Base-by-base conservation (phyloP, 1,140 invertebrate species). In the Branchinecta lindahli region DNA sequence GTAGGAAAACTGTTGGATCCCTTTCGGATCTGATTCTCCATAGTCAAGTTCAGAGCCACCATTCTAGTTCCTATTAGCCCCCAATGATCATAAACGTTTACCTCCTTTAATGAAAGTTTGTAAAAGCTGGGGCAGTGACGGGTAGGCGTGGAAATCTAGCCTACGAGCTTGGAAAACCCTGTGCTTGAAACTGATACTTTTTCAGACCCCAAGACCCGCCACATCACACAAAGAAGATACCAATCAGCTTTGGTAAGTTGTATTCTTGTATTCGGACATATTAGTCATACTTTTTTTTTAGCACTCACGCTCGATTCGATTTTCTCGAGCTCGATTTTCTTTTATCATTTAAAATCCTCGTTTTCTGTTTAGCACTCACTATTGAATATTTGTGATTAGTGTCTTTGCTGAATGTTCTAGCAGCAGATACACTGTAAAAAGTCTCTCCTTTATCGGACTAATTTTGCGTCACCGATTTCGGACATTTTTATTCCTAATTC, bases 161-260 rank as follows among this genome's bases (percentile, higher is more conserved):
- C 33, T 33, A 33, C 5, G 2, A 33, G 33, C 33, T 33, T 33
- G 33, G 33, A 33, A 33, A 33, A 33, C 2, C 33, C 33, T 33
- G 33, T 61, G 12, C 18, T 61, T 61, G 18, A 12, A 61, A 61
- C 52, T 46, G 67, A 71, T 76, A 75, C 77, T 74, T 75, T 88
- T 89, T 68, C 84, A 98, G 96, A 98, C 90, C 92, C 94, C 73
- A 96, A 98, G 85, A 96, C 91, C 75, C 86, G 92, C 76, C 91
- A 98, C 84, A 87, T 98, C 74, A 89, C 94, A 76, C 92, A 96
- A 80, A 85, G 95, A 78, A 94, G 92, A 83, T 99, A 96, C 82
- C 95, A 94, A 83, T 98, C 96, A 67, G 88, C 91, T 76, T 96
- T 98, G 96, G 96, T 96, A 84, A 90, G 90, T 86, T 70, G 33